A percentile compares a stretch with the other conserved stretches of the same genome.
Conservation (phyloP, 2,797 vertebrate genomes). For the Uromys caudimaculatus region DNA sequence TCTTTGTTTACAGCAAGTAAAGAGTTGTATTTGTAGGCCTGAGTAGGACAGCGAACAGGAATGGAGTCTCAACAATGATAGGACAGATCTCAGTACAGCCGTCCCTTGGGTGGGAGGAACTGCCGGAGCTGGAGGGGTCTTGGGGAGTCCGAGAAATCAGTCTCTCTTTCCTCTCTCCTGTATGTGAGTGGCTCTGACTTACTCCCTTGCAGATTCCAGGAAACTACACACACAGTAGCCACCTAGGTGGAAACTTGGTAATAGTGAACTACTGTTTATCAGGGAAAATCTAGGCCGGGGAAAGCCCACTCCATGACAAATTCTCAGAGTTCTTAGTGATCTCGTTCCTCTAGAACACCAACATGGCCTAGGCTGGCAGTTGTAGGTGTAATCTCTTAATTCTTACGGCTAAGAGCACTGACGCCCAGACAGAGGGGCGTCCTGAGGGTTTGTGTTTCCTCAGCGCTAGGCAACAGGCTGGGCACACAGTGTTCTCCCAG, state of each 20-base stretch:
- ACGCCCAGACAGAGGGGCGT: neutral
- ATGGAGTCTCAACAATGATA: neutral
- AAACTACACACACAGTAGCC: neutral
- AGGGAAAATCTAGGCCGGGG: neutral
- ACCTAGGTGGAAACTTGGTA: neutral
- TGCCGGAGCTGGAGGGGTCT: neutral
- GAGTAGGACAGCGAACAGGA: neutral
- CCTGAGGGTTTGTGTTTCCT: neutral
- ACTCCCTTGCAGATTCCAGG: neutral
- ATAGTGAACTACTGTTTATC: neutral
- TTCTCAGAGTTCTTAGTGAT: constrained; percentile 6
- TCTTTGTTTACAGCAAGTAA: neutral
- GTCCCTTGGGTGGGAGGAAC: neutral
- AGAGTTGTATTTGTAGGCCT: neutral
- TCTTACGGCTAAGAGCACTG: neutral
- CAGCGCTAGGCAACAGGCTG: neutral
- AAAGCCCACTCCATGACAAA: neutral
- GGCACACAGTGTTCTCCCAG: neutral
- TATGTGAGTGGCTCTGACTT: neutral
- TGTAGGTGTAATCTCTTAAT: neutral
- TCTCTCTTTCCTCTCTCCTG: neutral
- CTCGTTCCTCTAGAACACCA: neutral
- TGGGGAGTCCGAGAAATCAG: neutral
- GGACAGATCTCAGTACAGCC: neutral
- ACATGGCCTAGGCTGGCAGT: neutral